Conservation (phyloP, 2,797 vertebrate species). For the Pogonophryne albipinna region DNA sequence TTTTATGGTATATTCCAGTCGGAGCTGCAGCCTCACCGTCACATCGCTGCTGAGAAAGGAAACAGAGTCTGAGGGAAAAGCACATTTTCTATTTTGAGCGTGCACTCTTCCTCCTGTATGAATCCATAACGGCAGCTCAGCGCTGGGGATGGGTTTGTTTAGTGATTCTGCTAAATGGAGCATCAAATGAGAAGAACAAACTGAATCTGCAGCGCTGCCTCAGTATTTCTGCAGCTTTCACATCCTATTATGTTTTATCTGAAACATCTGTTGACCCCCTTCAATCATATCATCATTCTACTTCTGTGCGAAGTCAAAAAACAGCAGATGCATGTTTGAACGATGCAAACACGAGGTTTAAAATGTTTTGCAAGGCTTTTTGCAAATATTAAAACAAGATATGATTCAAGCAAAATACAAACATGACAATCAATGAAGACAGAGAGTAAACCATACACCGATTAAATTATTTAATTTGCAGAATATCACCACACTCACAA, state of each 20-base stretch:
- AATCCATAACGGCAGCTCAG: constrained; percentile 44
- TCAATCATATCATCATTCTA: constrained; percentile 12
- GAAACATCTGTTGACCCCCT: constrained; percentile 14
- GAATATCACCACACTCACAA: constrained; percentile 1
- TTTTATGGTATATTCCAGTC: constrained; percentile 3
- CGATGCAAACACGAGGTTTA: constrained; percentile 4
- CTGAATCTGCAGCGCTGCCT: constrained; percentile 42
- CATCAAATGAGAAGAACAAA: constrained; percentile 71
- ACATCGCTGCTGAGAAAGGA: constrained; percentile 35
- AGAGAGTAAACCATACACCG: neutral
- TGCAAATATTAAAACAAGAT: too few relatives aligned
- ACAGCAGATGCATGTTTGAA: constrained; percentile 3
- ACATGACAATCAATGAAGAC: too few relatives aligned
- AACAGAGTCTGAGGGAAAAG: constrained; percentile 33
- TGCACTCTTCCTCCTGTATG: constrained; percentile 7
- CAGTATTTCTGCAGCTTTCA: neutral
- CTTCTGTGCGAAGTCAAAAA: constrained; percentile 1
- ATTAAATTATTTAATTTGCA: constrained; percentile 29
- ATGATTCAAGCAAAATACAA: too few relatives aligned
- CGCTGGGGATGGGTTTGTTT: constrained; percentile 48
- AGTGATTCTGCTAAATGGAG: constrained; percentile 79
- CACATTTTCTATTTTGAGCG: constrained; percentile 53
- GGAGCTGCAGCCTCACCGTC: constrained; percentile 17
- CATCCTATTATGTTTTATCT: constrained; percentile 33
- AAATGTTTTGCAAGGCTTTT: constrained; percentile 21